Evolutionary conservation across 2,113 vertebrate species (phyloP).

Genomic region (Oceanites oceanicus): DNA sequence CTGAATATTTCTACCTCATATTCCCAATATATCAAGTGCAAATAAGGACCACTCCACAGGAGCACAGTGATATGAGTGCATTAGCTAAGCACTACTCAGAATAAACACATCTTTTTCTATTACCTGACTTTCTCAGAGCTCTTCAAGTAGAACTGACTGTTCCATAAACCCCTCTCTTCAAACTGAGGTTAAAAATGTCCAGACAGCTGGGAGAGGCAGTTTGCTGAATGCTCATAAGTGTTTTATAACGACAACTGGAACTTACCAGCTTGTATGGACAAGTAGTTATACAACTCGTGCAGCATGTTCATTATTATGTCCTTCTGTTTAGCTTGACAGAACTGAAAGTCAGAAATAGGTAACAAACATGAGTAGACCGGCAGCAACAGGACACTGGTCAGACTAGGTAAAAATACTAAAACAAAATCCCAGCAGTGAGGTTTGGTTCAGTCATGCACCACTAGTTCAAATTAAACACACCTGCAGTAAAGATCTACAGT

Average conservation of each 20-base stretch:
- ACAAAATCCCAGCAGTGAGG: neutral
- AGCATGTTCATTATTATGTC: conserved; percentile 68
- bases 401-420: neutral
- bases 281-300: conserved; percentile 77
- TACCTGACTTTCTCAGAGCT: neutral
- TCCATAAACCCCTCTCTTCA: neutral
- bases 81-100: neutral
- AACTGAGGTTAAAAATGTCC: neutral
- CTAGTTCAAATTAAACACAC: neutral
- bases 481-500: neutral
- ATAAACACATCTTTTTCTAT: neutral
- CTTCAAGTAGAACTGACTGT: neutral
- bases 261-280: conserved; percentile 80
- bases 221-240: neutral
- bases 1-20: neutral
- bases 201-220: neutral
- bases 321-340: conserved; percentile 77
- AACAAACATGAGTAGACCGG: neutral
- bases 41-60: neutral
- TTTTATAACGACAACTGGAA: neutral
- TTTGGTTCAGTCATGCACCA: neutral
- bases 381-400: neutral
- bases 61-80: neutral
- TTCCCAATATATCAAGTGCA: neutral
- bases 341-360: conserved; percentile 64